A percentile compares a stretch with the other conserved stretches of the same genome.
phyloP scores from a whole-genome alignment of 1,140 invertebrate genomes.

The Gonioctena quinquepunctata region DNA sequence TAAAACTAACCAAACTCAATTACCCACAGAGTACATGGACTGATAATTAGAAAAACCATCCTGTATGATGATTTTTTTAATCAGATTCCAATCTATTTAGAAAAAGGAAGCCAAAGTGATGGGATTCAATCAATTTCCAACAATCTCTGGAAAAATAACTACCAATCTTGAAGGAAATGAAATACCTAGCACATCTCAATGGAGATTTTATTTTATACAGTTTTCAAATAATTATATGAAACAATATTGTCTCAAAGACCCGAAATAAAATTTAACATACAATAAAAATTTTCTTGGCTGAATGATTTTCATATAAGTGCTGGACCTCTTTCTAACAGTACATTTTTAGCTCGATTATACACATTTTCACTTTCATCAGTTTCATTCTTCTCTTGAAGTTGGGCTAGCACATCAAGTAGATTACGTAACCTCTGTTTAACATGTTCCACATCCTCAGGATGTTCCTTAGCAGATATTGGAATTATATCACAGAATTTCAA shows the following conservation, averaged over 20 bases:
- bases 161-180: background rate
- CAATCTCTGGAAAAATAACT: too few relatives aligned
- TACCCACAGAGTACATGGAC: constrained; percentile 29
- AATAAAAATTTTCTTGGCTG: too few relatives aligned
- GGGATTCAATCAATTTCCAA: too few relatives aligned
- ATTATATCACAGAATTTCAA: constrained; percentile 75
- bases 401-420: constrained; percentile 61
- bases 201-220: too few relatives aligned
- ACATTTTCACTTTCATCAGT: constrained; percentile 50
- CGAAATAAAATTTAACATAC: background rate
- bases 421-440: constrained; percentile 63
- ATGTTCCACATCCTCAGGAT: constrained; percentile 56
- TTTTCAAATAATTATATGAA: background rate
- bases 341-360: constrained; percentile 28
- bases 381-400: constrained; percentile 56
- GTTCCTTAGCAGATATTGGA: constrained; percentile 65
- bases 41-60: too few relatives aligned
- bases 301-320: constrained; percentile 44
- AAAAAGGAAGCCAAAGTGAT: too few relatives aligned
- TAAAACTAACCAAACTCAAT: constrained; percentile 56
- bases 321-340: constrained; percentile 55
- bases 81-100: too few relatives aligned
- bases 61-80: too few relatives aligned
- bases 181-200: too few relatives aligned
- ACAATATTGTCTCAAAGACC: background rate